Base-by-base conservation (phyloP, 2,113 vertebrate genomes). In the Plecturocebus donacophilus region DNA sequence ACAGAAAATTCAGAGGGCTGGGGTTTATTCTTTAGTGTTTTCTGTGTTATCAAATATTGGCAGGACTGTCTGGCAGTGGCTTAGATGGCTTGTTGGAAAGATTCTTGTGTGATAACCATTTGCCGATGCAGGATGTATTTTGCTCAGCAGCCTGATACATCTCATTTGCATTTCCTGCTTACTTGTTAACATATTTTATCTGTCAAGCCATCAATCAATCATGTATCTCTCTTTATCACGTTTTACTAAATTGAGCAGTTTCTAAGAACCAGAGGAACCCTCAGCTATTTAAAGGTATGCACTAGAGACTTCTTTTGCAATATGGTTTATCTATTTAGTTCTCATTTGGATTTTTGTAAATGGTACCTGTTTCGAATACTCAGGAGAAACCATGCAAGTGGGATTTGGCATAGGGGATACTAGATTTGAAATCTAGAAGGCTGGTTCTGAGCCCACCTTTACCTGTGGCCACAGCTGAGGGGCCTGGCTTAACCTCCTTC, bases 291-390 rank as follows among this genome's bases (percentile, higher is more conserved):
- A 23, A 45, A 47, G 56, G 14, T 11, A 0, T 8, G 11, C 40
- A 16, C 19, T 5, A 16, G 52, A 45, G 47, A 40, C 45, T 70
- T 23, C 12, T 32, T 75, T 27, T 42, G 52, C 11, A 7, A 2
- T 2, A 0, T 32, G 56, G 71, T 2, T 30, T 32, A 1, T 40
- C 52, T 76, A 2, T 35, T 73, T 20, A 11, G 17, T 66, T 79
- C 85, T 45, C 32, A 16, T 13, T 71, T 40, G 35, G 40, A 3
- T 21, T 49, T 77, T 70, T 56, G 68, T 32, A 32, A 0, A 73
- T 82, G 13, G 3, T 0, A 0, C n/a, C 8, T 25, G 4, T 27
- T 81, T 1, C 4, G 54, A 20, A 38, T 45, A 5, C 40, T 4
- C 1, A 3, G 47, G 30, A 47, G 73, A 45, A 19, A 47, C 6